Evolutionary conservation across 2,888 invertebrate genomes (phyloP), one percentile per base, ranked within the genome.

Genomic region (Nomada flava): DNA sequence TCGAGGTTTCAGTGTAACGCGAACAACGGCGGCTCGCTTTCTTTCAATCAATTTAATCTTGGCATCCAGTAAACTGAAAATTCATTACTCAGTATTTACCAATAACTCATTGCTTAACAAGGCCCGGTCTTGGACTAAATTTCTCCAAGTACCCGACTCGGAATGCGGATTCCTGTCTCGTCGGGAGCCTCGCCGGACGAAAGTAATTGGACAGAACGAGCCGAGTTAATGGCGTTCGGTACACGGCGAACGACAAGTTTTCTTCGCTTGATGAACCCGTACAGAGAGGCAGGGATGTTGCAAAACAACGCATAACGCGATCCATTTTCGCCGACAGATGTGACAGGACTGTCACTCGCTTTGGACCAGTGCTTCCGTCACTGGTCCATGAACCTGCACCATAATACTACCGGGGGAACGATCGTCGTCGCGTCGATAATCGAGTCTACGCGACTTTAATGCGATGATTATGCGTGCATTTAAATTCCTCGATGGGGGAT

Each of bases 311-410:
- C 73, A 86, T 88, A 86, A 86, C 80, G 78, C 74, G 72, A 75
- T 64, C 72, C 42, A 70, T 74, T 88, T 88, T 87, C 88, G 88
- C 80, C 78, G 86, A 84, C 90, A 91, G 89, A 89, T 89, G 89
- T 65, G 60, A 44, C 26, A 26, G 29, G 42, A 67, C 72, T 82
- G 87, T 87, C 84, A 69, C 50, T 76, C 79, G 62, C 67, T 52
- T 82, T 79, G 79, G 80, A 64, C 55, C 70, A n/a, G 36, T 76
- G 20, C 44, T 44, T 59, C 44, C 60, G 26, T 53, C 73, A 81
- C 13, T 72, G 64, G 71, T 29, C 77, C 71, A 50, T 85, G 67
- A 79, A 84, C 60, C 50, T 55, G n/a, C 13, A n/a, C 2, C 20
- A 29, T n/a, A 53, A 36, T 18, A 44, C 10, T 1, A 2, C 36